Conservation (phyloP, 2,888 invertebrate species). For the Apoda limacodes region DNA sequence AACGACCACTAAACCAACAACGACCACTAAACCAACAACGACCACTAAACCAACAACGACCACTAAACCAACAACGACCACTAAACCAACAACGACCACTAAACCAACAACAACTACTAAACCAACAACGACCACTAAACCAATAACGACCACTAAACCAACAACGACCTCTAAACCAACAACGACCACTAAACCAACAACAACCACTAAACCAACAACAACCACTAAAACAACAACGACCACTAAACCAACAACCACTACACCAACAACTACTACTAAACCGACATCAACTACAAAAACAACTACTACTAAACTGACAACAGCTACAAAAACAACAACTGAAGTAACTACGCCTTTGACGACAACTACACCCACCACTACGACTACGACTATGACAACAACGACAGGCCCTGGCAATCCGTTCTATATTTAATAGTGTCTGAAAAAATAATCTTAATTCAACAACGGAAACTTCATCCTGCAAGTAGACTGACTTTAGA, state of each 20-base stretch:
- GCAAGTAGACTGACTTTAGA: too few relatives aligned
- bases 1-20: neutral
- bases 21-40: conserved; percentile 1
- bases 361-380: conserved; percentile 1
- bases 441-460: too few relatives aligned
- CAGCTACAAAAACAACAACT: conserved; percentile 5
- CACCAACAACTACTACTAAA: neutral
- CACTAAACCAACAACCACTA: conserved; percentile 1
- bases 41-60: neutral
- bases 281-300: conserved; percentile 1
- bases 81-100: neutral
- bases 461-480: too few relatives aligned
- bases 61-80: neutral
- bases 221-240: conserved; percentile 1
- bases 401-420: conserved; percentile 16
- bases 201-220: neutral
- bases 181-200: neutral
- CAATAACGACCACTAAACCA: neutral
- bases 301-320: neutral
- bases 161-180: neutral
- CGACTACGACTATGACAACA: neutral
- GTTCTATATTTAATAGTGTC: too few relatives aligned
- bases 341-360: conserved; percentile 3
- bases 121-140: neutral
- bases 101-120: neutral